Percentiles rank a stretch among this genome's conserved stretches.
Conservation (phyloP, 2,797 vertebrate species). For the Characodon lateralis region DNA sequence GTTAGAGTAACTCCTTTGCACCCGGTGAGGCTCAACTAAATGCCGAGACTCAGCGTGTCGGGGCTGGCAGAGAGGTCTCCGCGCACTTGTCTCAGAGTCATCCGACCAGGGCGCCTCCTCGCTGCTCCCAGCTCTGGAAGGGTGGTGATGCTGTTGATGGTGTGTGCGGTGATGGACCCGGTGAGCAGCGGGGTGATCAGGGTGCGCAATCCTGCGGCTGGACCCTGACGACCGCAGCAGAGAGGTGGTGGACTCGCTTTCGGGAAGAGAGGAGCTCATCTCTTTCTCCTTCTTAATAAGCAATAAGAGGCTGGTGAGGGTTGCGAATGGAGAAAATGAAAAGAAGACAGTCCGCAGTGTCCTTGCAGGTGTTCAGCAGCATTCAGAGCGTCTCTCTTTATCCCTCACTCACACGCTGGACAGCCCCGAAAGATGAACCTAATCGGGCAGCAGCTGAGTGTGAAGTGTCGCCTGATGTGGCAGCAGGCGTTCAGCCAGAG, state of each 20-base stretch:
- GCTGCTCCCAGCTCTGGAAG: constrained; percentile 49
- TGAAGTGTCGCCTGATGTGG: constrained; percentile 33
- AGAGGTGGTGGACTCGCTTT: constrained; percentile 90
- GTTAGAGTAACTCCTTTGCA: constrained; percentile 67
- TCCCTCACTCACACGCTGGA: constrained; percentile 31
- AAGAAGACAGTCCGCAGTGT: constrained; percentile 41
- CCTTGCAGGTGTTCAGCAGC: constrained; percentile 60
- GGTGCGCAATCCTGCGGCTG: constrained; percentile 71
- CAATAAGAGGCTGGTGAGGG: constrained; percentile 35
- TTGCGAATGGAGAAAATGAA: constrained; percentile 26
- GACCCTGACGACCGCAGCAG: constrained; percentile 81
- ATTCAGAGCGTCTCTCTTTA: constrained; percentile 15
- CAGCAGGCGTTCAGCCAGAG: constrained; percentile 35
- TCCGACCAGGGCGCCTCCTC: constrained; percentile 73
- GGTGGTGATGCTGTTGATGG: constrained; percentile 49
- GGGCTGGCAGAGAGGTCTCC: constrained; percentile 92
- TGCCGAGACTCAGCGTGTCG: constrained; percentile 55
- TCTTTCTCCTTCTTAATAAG: constrained; percentile 7
- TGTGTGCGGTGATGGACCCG: constrained; percentile 69
- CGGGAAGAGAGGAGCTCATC: constrained; percentile 87
- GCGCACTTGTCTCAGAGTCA: constrained; percentile 86
- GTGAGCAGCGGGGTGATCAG: constrained; percentile 63
- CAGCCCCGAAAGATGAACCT: constrained; percentile 32
- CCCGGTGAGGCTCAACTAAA: constrained; percentile 64
- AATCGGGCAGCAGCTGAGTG: constrained; percentile 22